Evolutionary conservation across 2,888 invertebrate species (phyloP), one percentile per base, ranked within the genome.

Genomic region (Lobophora halterata): DNA sequence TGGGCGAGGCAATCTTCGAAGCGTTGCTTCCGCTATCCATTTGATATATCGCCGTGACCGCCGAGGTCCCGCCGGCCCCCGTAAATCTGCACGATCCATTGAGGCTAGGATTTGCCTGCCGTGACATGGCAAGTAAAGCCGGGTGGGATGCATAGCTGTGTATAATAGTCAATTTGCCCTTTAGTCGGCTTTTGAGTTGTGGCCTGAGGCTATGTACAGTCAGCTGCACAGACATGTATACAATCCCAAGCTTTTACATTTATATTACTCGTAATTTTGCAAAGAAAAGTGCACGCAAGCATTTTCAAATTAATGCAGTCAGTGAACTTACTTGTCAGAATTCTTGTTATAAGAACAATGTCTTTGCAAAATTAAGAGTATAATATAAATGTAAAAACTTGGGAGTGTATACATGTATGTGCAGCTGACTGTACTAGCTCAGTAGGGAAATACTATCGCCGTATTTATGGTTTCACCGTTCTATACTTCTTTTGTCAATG

Each of bases 11-110:
- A 47, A 30, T 37, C 37, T 24, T 38, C 33, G 18, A 11, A 10
- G 7, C 24, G 14, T 44, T 41, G 47, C 52, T 50, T 50, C 62
- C 60, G 60, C 61, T 49, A 57, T 59, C 54, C 35, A 49, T 34
- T 48, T 57, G 52, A 57, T 51, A 44, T 50, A 55, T 48, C 41
- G 28, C 37, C 46, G 30, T 48, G 49, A 37, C 47, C 37, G 42
- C 35, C 47, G 48, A 47, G 51, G 35, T 37, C 36, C 29, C 28
- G 26, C 30, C 27, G 27, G 57, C 48, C 54, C 49, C 55, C 61
- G 66, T 73, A 69, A 65, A 71, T 74, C 66, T 62, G 47, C 60
- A 58, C 57, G 54, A 70, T 51, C 60, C 57, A 66, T 61, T 64
- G 64, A 60, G 52, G 56, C 59, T 58, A 60, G 52, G 61, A 65